Evolutionary conservation across 2,888 invertebrate species (phyloP), one percentile per base, ranked within the genome.

Genomic region (Ctena decussata): DNA sequence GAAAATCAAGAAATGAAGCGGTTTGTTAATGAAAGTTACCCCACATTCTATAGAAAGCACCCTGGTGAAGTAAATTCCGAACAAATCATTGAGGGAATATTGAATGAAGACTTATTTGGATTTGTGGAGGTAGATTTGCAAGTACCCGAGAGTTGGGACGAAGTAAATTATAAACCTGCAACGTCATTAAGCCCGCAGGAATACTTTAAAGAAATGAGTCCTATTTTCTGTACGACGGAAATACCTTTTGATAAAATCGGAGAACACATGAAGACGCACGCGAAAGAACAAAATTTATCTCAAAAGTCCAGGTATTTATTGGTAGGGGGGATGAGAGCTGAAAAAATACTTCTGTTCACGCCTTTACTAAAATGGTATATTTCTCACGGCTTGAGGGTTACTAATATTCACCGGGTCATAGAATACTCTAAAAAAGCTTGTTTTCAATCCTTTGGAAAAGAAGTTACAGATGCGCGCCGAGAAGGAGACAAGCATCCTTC

Each of bases 351-450:
- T 6, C 3, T 71, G 1, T 8, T 24, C 11, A 41, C 41, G 5
- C 37, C 71, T 41, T 27, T 71, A 27, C 37, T 71, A 27, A 35
- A 71, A 30, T 71, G 71, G 71, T 71, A 71, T n/a, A 11, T 71
- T 27, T n/a, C 6, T 8, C 39, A 71, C 11, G 71, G 71, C 5
- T 18, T 71, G 24, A 8, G 5, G 5, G 27, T 71, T 5, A 37
- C 71, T 5, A 41, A 41, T 18, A 71, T 71, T n/a, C 39, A 71
- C 24, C 39, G 21, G n/a, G 27, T 37, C 6, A 15, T 71, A 15
- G 39, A 71, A 27, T 71, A 71, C n/a, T n/a, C 5, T 11, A 71
- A 71, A 71, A 24, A 3, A 5, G 5, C 11, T 3, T 41, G 39
- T 24, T 71, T 71, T 21, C 5, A 71, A 37, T 6, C 6, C 3